These are phyloP conservation scores for Anabas testudineus DNA, from an alignment of 2,797 vertebrate genomes.

Conservation along the genomic window DNA sequence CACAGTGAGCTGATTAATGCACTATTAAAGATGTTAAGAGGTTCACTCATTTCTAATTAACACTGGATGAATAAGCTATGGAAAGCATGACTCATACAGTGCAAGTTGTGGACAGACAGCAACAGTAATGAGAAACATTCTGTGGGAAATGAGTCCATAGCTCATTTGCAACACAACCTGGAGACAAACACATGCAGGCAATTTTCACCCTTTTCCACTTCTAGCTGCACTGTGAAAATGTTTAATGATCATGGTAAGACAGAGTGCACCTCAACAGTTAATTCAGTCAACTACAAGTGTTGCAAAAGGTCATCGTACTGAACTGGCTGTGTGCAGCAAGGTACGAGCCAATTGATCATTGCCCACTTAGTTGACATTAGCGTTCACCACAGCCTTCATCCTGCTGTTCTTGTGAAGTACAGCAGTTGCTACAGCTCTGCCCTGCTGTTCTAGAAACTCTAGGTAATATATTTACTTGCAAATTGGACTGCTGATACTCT, in stretches of 20 bases:
- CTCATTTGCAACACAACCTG: conserved; percentile 5
- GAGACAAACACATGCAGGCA: conserved; percentile 28
- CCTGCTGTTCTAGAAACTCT: too few species aligned
- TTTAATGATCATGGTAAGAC: neutral
- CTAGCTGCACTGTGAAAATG: conserved; percentile 1
- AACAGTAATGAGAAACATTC: neutral
- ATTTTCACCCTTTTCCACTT: conserved; percentile 21
- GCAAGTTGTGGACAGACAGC: neutral
- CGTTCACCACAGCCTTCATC: too few species aligned
- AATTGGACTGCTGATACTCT: conserved; percentile 3
- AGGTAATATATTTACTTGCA: conserved; percentile 29
- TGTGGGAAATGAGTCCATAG: conserved; percentile 8
- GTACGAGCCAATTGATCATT: neutral
- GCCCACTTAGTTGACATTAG: too few species aligned
- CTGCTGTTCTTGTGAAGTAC: too few species aligned
- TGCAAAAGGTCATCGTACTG: conserved; percentile 10
- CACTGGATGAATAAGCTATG: neutral
- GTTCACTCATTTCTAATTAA: neutral
- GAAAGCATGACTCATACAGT: conserved; percentile 5
- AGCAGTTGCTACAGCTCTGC: too few species aligned
- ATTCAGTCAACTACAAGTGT: neutral
- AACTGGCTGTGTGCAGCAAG: neutral
- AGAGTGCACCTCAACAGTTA: neutral
- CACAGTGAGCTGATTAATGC: neutral
- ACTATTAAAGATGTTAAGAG: neutral